Evolutionary conservation across 2,113 vertebrate genomes (phyloP).

Genomic region (Girardinichthys multiradiatus): DNA sequence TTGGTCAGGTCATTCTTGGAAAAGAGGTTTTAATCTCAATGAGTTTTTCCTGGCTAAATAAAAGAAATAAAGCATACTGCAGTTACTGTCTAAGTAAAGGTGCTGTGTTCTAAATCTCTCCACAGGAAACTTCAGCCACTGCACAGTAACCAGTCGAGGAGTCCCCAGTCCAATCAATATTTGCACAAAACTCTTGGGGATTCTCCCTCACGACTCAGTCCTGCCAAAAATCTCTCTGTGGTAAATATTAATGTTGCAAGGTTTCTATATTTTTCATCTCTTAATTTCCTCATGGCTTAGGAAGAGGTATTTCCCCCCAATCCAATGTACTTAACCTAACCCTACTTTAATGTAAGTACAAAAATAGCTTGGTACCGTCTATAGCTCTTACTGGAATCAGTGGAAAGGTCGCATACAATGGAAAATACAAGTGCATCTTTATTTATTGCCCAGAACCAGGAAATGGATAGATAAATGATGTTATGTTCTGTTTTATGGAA

Average conservation of each 20-base stretch:
- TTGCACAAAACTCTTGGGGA: slow-evolving; percentile 79
- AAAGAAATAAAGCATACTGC: too few species aligned
- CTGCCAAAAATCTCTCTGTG: slow-evolving; percentile 78
- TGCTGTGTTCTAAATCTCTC: slow-evolving; percentile 60
- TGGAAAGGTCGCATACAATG: not conserved
- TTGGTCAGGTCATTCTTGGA: too few species aligned
- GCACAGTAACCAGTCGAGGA: slow-evolving; percentile 76
- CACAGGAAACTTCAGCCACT: slow-evolving; percentile 81
- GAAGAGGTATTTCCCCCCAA: slow-evolving; percentile 15
- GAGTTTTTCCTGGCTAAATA: too few species aligned
- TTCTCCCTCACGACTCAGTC: slow-evolving; percentile 80
- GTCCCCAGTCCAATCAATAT: slow-evolving; percentile 78
- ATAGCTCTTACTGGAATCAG: slow-evolving; percentile 4
- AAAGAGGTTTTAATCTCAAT: too few species aligned
- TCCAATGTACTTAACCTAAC: not conserved
- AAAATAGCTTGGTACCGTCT: slow-evolving; percentile 1
- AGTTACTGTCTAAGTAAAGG: slow-evolving; percentile 47
- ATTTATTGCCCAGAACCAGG: not conserved
- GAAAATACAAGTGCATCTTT: not conserved
- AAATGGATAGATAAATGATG: not conserved
- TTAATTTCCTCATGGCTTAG: slow-evolving; percentile 8
- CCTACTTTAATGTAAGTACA: not conserved
- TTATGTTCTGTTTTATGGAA: slow-evolving; percentile 5
- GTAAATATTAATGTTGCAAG: slow-evolving; percentile 70
- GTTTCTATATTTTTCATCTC: not conserved